These are phyloP conservation scores for Furcifer pardalis DNA, from an alignment of 2,797 vertebrate genomes.

Conservation along the genomic window DNA sequence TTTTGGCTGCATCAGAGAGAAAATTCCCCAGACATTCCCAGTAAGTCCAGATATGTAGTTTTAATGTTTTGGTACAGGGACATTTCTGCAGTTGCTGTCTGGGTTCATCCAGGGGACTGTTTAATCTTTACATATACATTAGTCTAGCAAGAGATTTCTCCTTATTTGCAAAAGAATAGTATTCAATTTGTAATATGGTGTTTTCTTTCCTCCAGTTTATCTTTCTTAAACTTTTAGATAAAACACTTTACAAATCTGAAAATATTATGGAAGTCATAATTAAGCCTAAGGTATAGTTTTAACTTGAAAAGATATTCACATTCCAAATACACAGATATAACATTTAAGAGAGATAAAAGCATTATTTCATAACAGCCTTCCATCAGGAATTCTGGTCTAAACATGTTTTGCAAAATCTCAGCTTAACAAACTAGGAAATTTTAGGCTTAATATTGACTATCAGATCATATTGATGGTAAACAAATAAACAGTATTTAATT, in stretches of 20 bases:
- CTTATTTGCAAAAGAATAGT: conserved; percentile 7
- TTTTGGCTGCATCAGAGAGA: not conserved
- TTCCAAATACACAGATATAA: not conserved
- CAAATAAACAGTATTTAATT: not conserved
- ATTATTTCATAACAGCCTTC: not conserved
- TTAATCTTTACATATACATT: conserved; percentile 19
- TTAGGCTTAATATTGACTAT: not conserved
- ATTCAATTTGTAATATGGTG: not conserved
- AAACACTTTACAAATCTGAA: not conserved
- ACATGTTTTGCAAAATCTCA: not conserved
- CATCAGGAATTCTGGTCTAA: not conserved
- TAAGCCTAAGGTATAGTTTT: not conserved
- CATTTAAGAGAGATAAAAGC: not conserved
- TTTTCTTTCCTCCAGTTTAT: not conserved
- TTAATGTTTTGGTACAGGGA: conserved; percentile 21
- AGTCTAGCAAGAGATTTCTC: not conserved
- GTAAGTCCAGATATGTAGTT: not conserved
- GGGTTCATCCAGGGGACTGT: not conserved
- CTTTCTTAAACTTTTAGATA: not conserved
- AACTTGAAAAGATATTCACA: not conserved
- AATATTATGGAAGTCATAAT: conserved; percentile 30
- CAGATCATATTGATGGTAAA: not conserved
- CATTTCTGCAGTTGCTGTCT: not conserved
- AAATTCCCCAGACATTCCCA: not conserved
- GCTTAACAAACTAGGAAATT: not conserved